Evolutionary conservation across 2,888 invertebrate species (phyloP).

Genomic region (Lithophane semibrunnea): DNA sequence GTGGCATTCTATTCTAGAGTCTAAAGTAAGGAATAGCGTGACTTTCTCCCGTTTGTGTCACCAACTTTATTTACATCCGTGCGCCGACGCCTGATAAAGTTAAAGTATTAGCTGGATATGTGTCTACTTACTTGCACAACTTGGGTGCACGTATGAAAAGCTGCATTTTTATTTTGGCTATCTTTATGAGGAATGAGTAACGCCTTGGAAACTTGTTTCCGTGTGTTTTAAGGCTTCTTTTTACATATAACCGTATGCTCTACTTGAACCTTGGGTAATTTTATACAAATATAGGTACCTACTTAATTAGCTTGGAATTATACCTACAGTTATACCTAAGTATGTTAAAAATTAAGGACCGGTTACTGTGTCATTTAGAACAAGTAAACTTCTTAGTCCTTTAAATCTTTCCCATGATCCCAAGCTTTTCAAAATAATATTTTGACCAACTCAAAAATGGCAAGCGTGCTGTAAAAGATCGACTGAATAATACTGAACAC

Average conservation of each 20-base stretch:
- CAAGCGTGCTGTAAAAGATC: slow-evolving; percentile 32
- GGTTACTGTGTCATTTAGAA: neutral
- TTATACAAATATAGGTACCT: neutral
- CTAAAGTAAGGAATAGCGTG: slow-evolving; percentile 64
- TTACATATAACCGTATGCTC: neutral
- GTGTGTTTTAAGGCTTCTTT: slow-evolving; percentile 17
- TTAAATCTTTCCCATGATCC: neutral
- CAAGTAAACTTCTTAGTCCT: neutral
- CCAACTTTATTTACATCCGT: slow-evolving; percentile 69
- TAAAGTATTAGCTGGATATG: slow-evolving; percentile 64
- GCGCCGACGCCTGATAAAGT: slow-evolving; percentile 69
- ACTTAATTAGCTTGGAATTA: neutral
- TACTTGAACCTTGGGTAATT: neutral
- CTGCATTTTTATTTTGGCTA: slow-evolving; percentile 47
- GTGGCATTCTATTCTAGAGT: slow-evolving; percentile 53
- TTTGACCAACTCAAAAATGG: slow-evolving; percentile 18
- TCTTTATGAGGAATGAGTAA: slow-evolving; percentile 20
- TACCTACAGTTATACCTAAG: neutral
- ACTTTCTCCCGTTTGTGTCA: slow-evolving; percentile 68
- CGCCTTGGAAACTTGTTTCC: neutral
- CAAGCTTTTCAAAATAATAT: neutral
- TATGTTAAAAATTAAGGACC: neutral
- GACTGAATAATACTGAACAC: slow-evolving; percentile 39
- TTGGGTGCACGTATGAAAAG: slow-evolving; percentile 44
- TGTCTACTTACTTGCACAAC: slow-evolving; percentile 45